Conservation (phyloP, 2,888 invertebrate species). For the Xestia rhomboidea region DNA sequence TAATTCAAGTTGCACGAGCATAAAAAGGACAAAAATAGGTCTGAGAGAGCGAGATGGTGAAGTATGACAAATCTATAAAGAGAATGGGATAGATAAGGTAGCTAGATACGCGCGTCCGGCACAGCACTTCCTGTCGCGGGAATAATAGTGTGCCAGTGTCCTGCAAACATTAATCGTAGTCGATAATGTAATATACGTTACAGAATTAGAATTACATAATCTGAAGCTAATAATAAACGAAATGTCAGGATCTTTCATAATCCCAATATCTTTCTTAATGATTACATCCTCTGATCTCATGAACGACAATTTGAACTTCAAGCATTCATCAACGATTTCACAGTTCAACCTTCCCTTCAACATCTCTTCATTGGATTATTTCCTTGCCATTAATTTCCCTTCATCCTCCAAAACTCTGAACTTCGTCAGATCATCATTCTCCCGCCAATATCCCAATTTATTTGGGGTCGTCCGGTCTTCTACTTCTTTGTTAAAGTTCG, state of each 20-base stretch:
- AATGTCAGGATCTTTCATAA: neutral
- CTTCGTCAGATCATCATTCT: neutral
- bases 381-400: neutral
- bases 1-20: conserved; percentile 69
- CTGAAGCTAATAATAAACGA: conserved; percentile 14
- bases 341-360: neutral
- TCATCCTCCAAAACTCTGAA: neutral
- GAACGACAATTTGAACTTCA: neutral
- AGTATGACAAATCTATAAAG: conserved; percentile 80
- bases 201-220: conserved; percentile 49
- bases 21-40: conserved; percentile 74
- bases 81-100: conserved; percentile 87
- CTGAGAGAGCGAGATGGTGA: conserved; percentile 78
- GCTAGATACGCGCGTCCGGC: conserved; percentile 89
- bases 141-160: conserved; percentile 71
- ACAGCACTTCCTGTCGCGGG: conserved; percentile 83
- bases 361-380: neutral
- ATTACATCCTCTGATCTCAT: neutral
- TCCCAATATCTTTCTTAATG: neutral
- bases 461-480: neutral
- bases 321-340: neutral
- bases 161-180: conserved; percentile 70
- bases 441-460: neutral
- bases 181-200: conserved; percentile 55
- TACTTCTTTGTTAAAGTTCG: neutral